These are phyloP conservation scores for Gasterosteus nipponicus DNA, from an alignment of 2,113 vertebrate species.

Conservation along the genomic window DNA sequence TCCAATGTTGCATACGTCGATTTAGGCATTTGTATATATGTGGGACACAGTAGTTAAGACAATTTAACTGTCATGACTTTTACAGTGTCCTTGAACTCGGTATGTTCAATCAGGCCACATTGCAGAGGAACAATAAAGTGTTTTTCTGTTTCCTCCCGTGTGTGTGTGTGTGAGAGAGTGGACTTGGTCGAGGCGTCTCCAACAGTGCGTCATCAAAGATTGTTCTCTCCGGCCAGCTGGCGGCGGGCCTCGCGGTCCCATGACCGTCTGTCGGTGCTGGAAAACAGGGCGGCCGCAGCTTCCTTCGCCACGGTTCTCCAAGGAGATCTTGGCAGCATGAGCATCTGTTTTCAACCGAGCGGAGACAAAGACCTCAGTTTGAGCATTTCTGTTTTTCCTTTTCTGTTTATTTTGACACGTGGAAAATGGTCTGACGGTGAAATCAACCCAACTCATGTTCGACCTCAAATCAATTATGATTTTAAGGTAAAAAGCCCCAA, in stretches of 20 bases:
- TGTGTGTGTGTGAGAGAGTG: not conserved
- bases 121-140: slow-evolving; percentile 23
- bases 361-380: slow-evolving; percentile 12
- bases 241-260: slow-evolving; percentile 50
- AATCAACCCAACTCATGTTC: not conserved
- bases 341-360: slow-evolving; percentile 32
- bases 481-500: not conserved
- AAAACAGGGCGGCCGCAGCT: slow-evolving; percentile 39
- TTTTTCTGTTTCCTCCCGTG: slow-evolving; percentile 27
- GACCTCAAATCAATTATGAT: not conserved
- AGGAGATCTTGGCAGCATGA: slow-evolving; percentile 47
- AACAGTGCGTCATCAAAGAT: slow-evolving; percentile 58
- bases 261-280: slow-evolving; percentile 61
- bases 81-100: not conserved
- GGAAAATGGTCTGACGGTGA: slow-evolving; percentile 11
- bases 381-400: not conserved
- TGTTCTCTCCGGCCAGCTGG: slow-evolving; percentile 62
- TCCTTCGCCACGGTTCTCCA: slow-evolving; percentile 32
- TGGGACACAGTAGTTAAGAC: not conserved
- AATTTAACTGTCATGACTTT: not conserved
- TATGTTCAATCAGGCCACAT: slow-evolving; percentile 20
- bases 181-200: slow-evolving; percentile 33
- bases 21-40: not conserved
- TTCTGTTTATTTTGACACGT: not conserved
- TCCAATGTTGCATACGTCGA: not conserved